Conservation (phyloP, 2,113 vertebrate genomes). For the Oryzias celebensis region DNA sequence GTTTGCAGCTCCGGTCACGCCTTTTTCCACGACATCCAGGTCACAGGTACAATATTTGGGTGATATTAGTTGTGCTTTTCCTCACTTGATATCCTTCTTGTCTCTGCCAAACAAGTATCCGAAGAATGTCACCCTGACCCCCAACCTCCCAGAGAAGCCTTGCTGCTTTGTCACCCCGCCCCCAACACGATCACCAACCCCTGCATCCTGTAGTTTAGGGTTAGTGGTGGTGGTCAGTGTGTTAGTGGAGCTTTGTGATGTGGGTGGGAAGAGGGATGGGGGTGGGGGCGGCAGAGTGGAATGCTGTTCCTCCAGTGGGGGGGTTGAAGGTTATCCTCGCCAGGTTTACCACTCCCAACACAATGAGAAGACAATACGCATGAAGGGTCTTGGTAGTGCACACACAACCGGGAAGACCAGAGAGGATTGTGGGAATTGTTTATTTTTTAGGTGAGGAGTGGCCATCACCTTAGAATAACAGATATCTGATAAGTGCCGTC, state of each 20-base stretch:
- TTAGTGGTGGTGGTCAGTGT: slow-evolving; percentile 72
- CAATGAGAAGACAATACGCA: slow-evolving; percentile 18
- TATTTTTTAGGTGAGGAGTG: slow-evolving; percentile 33
- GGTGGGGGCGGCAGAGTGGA: slow-evolving; percentile 65
- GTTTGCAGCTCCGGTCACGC: too few species aligned
- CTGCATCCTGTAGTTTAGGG: slow-evolving; percentile 72
- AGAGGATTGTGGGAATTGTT: slow-evolving; percentile 28
- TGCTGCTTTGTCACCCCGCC: slow-evolving; percentile 63
- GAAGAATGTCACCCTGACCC: slow-evolving; percentile 73
- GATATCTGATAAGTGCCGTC: slow-evolving; percentile 44
- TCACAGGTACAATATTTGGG: background rate
- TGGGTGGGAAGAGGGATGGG: slow-evolving; percentile 62
- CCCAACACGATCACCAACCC: slow-evolving; percentile 48
- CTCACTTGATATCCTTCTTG: slow-evolving; percentile 47
- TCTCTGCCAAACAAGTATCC: slow-evolving; percentile 70
- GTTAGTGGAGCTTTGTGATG: slow-evolving; percentile 74
- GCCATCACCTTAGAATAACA: slow-evolving; percentile 37
- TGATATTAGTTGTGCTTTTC: slow-evolving; percentile 34
- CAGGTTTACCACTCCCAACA: slow-evolving; percentile 66
- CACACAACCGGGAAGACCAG: slow-evolving; percentile 1
- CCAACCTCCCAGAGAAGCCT: slow-evolving; percentile 55
- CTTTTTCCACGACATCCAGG: too few species aligned
- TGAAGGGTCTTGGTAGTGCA: slow-evolving; percentile 9
- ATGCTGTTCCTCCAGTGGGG: slow-evolving; percentile 65
- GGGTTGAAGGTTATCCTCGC: slow-evolving; percentile 67